A percentile compares a stretch with the other conserved stretches of the same genome.
These are phyloP conservation scores for Hartigia nigra DNA, from an alignment of 2,888 invertebrate species.

Conservation along the genomic window DNA sequence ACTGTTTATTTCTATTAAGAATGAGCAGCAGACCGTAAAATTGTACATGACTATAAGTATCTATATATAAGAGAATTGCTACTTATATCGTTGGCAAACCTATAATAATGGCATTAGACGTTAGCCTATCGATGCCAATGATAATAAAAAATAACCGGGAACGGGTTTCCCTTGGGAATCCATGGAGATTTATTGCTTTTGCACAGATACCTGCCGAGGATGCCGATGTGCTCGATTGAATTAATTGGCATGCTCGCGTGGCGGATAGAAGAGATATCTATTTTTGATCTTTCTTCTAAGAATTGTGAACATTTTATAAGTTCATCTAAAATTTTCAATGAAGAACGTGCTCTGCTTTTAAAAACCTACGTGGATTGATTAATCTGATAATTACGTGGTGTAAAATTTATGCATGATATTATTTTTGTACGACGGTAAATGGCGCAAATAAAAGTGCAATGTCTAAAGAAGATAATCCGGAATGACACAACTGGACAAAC, in stretches of 20 bases:
- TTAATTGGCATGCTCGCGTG: background rate
- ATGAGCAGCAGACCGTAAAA: background rate
- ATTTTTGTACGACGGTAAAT: no score
- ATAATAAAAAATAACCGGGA: background rate
- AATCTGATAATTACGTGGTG: background rate
- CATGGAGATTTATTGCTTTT: background rate
- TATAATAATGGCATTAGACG: background rate
- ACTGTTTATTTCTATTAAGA: background rate
- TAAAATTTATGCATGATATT: background rate
- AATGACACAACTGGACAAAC: background rate
- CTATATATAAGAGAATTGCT: background rate
- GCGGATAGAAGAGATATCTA: background rate
- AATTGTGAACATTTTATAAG: background rate
- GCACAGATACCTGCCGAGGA: background rate
- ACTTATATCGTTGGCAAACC: background rate
- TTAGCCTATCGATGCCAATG: background rate
- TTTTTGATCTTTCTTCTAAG: background rate
- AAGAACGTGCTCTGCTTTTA: background rate
- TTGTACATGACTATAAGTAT: background rate
- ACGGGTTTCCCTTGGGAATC: background rate
- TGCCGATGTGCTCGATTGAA: background rate
- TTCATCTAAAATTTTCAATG: background rate
- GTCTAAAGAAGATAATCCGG: background rate
- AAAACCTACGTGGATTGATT: background rate
- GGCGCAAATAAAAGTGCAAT: no score